Percentiles rank a stretch among this genome's conserved stretches.
phyloP scores from a whole-genome alignment of 2,113 vertebrate genomes.

The Steatornis caripensis region DNA sequence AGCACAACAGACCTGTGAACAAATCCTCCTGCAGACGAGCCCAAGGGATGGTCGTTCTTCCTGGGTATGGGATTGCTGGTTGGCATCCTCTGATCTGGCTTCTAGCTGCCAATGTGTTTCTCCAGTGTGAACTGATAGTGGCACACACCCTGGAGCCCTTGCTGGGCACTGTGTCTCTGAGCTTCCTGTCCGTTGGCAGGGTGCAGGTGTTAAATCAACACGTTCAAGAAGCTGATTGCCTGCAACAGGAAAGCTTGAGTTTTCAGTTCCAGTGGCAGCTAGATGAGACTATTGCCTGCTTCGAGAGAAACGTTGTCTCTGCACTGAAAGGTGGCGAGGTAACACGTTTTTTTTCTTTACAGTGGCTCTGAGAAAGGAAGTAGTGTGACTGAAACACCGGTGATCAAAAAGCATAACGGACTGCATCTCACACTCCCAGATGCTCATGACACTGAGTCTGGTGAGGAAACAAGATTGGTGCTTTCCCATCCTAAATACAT shows the following conservation, averaged over 20 bases:
- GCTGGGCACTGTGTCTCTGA: not conserved
- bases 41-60: not conserved
- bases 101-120: not conserved
- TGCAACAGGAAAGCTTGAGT: not conserved
- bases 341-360: conserved; percentile 49
- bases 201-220: not conserved
- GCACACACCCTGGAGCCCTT: not conserved
- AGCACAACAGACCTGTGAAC: not conserved
- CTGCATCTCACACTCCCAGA: conserved; percentile 89
- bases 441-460: conserved; percentile 86
- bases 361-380: conserved; percentile 90
- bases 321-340: not conserved
- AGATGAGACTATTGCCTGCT: not conserved
- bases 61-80: not conserved
- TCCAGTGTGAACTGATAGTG: not conserved
- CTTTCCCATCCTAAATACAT: not conserved
- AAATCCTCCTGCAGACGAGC: not conserved
- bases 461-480: conserved; percentile 68
- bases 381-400: conserved; percentile 78
- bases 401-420: conserved; percentile 80
- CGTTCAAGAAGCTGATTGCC: not conserved
- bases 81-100: not conserved
- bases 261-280: not conserved
- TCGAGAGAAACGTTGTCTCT: not conserved
- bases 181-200: not conserved